These are phyloP conservation scores for Thinocorus orbignyianus DNA, from an alignment of 2,113 vertebrate genomes.

Conservation along the genomic window DNA sequence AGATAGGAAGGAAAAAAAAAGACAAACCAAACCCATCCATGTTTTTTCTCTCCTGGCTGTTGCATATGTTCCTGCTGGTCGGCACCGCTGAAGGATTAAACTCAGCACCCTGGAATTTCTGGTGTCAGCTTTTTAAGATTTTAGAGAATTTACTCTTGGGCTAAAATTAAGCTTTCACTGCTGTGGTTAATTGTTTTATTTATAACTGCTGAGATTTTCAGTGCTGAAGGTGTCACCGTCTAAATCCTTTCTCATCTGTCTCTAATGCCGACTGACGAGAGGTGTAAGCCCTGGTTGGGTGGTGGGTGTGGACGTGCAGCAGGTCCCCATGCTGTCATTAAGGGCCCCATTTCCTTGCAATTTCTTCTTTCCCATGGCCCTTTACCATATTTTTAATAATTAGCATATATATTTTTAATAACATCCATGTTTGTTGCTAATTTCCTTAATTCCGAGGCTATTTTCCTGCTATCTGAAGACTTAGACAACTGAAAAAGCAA, in stretches of 20 bases:
- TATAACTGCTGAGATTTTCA: background rate
- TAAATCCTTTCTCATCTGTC: background rate
- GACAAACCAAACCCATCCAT: background rate
- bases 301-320: background rate
- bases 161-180: slow-evolving; percentile 35
- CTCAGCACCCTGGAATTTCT: slow-evolving; percentile 4
- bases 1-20: background rate
- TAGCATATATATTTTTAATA: background rate
- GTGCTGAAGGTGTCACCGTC: background rate
- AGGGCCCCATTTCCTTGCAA: background rate
- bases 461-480: slow-evolving; percentile 9
- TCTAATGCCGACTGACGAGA: background rate
- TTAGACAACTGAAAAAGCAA: slow-evolving; percentile 40
- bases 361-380: background rate
- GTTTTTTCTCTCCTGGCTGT: background rate
- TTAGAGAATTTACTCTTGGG: slow-evolving; percentile 4
- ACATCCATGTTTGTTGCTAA: slow-evolving; percentile 24
- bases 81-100: background rate
- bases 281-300: background rate
- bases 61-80: background rate
- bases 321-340: background rate
- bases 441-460: slow-evolving; percentile 39
- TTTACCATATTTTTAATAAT: background rate
- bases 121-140: slow-evolving; percentile 24
- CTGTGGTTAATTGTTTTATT: slow-evolving; percentile 40